Base-by-base conservation (phyloP, 2,113 vertebrate species). In the Malurus alboscapulatus region DNA sequence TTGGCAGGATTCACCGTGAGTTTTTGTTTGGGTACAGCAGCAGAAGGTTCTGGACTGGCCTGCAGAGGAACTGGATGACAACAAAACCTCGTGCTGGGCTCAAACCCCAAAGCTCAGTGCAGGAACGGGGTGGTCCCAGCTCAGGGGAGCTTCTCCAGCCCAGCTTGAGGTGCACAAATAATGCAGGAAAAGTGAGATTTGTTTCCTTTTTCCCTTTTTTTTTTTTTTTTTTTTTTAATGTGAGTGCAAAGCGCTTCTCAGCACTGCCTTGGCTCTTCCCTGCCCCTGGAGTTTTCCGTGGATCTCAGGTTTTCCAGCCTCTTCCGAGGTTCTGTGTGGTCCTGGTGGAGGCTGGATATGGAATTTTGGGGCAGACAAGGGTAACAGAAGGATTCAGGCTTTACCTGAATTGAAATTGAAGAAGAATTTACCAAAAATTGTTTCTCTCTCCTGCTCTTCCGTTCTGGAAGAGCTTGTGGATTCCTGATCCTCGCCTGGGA, bases 21-120 rank as follows among this genome's bases (percentile, higher is more conserved):
- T 83, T 93, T 53, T 79, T 94, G 90, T 84, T 87, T 94, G 55
- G 89, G 17, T 58, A 25, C 14, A 27, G 78, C 67, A 69, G 75
- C 2, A 48, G 29, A 79, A 87, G 74, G 13, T 62, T 76, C 74
- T 67, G 78, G 74, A 66, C 55, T 51, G 85, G 32, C 34, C 66
- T 38, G 10, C 42, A 47, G 38, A 65, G 84, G 71, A 86, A 91
- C 20, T 62, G 66, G 65, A 68, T 73, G 92, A 83, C 13, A 11
- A 44, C 27, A 61, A 54, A 6, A 38, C 58, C 67, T 84, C 38
- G 0, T 4, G 74, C 50, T 66, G 88, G 34, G 87, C 62, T 78
- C 36, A 16, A 65, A 84, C 12, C 22, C 16, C 7, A 2, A 12
- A 48, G 27, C 42, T 38, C 22, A 5, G 12, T 2, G 24, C 36